These are phyloP conservation scores for Telenomus remus DNA, from an alignment of 1,140 invertebrate species.

Conservation along the genomic window DNA sequence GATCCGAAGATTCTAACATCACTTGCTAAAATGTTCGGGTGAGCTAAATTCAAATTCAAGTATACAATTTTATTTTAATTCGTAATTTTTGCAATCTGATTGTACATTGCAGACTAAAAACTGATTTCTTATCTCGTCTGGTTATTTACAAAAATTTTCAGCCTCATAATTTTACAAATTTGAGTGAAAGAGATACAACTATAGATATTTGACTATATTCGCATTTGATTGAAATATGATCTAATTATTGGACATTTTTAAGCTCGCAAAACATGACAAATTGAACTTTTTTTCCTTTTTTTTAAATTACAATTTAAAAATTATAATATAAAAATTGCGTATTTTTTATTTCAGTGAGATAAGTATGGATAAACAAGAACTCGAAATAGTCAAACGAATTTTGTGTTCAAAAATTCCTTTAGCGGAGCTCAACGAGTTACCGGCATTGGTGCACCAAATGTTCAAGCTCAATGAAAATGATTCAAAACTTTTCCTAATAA, in stretches of 20 bases:
- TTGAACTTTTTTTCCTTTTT: no score
- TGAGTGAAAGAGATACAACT: no score
- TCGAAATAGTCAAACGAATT: constrained; percentile 66
- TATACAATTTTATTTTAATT: no score
- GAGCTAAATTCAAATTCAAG: no score
- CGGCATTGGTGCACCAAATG: constrained; percentile 75
- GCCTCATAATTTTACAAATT: no score
- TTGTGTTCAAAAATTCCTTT: constrained; percentile 66
- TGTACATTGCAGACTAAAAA: no score
- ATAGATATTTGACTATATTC: no score
- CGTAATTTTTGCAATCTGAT: no score
- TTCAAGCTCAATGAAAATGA: constrained; percentile 68
- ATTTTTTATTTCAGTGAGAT: constrained; percentile 66
- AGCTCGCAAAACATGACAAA: no score
- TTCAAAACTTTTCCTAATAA: constrained; percentile 67
- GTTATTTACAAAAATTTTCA: constrained; percentile 5
- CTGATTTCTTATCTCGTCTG: no score
- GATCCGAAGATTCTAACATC: constrained; percentile 67
- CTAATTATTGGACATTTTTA: no score
- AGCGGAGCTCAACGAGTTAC: constrained; percentile 69
- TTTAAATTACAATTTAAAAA: constrained; percentile 2
- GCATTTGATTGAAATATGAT: no score
- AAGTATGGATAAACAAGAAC: constrained; percentile 66
- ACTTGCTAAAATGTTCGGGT: constrained; percentile 74
- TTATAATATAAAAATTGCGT: background rate